Evolutionary conservation across 1,140 invertebrate species (phyloP).

Genomic region (Laupala kohalensis): DNA sequence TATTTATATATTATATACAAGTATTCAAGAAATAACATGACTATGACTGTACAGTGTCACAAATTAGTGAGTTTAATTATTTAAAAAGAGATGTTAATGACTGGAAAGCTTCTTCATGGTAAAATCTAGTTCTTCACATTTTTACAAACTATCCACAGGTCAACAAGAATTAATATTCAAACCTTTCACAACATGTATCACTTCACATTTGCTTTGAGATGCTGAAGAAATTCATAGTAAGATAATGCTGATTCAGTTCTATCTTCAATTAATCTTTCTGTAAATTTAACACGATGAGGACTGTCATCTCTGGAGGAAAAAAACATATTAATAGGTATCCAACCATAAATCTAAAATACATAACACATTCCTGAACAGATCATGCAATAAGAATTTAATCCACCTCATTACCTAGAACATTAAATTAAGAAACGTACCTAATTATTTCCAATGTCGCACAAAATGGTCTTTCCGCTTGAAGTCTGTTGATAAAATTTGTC

Average conservation of each 20-base stretch:
- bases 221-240: slow-evolving; percentile 97
- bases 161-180: background rate
- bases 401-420: background rate
- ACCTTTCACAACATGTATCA: slow-evolving; percentile 25
- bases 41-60: background rate
- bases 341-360: background rate
- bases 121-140: background rate
- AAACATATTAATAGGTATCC: background rate
- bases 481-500: slow-evolving; percentile 64
- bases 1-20: background rate
- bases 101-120: background rate
- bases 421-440: slow-evolving; percentile 40
- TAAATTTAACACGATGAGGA: slow-evolving; percentile 63
- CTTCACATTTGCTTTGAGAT: slow-evolving; percentile 84
- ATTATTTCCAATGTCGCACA: slow-evolving; percentile 66
- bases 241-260: slow-evolving; percentile 83
- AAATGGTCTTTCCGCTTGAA: slow-evolving; percentile 76
- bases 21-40: background rate
- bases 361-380: background rate
- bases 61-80: background rate
- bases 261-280: slow-evolving; percentile 86
- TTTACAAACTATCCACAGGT: background rate
- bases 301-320: slow-evolving; percentile 70
- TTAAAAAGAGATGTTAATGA: background rate
- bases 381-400: no score